Evolutionary conservation across 2,113 vertebrate species (phyloP).

Genomic region (Calidris pygmaea): DNA sequence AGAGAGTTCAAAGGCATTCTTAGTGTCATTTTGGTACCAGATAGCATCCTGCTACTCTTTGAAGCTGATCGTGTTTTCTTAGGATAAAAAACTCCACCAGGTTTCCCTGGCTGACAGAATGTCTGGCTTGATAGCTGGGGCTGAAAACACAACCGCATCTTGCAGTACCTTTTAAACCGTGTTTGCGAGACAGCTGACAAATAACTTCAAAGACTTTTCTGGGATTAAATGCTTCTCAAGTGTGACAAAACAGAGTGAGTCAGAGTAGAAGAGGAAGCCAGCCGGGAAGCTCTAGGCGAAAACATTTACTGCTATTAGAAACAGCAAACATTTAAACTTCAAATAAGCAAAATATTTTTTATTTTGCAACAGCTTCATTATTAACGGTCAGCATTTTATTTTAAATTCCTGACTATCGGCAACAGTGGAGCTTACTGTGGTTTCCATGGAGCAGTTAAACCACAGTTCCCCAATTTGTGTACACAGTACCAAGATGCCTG

Average conservation of each 20-base stretch:
- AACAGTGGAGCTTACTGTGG: background rate
- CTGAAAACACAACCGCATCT: background rate
- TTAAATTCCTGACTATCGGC: background rate
- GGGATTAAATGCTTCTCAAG: background rate
- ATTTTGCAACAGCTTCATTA: background rate
- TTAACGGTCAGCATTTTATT: background rate
- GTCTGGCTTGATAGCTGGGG: background rate
- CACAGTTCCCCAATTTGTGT: background rate
- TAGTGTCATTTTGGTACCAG: background rate
- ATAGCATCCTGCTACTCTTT: background rate
- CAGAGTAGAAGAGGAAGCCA: background rate
- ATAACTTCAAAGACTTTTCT: conserved; percentile 5
- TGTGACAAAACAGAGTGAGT: conserved; percentile 34
- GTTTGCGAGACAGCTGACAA: background rate
- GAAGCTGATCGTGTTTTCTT: background rate
- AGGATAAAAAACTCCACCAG: background rate
- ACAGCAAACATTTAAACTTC: background rate
- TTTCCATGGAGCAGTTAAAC: background rate
- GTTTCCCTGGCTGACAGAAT: background rate
- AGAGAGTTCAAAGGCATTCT: background rate
- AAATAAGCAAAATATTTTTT: background rate
- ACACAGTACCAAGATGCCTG: background rate
- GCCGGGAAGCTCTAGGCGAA: background rate
- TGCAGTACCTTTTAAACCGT: background rate
- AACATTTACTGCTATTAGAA: background rate